Evolutionary conservation across 2,888 invertebrate genomes (phyloP), one percentile per base, ranked within the genome.

Genomic region (Pristionchus entomophagus): DNA sequence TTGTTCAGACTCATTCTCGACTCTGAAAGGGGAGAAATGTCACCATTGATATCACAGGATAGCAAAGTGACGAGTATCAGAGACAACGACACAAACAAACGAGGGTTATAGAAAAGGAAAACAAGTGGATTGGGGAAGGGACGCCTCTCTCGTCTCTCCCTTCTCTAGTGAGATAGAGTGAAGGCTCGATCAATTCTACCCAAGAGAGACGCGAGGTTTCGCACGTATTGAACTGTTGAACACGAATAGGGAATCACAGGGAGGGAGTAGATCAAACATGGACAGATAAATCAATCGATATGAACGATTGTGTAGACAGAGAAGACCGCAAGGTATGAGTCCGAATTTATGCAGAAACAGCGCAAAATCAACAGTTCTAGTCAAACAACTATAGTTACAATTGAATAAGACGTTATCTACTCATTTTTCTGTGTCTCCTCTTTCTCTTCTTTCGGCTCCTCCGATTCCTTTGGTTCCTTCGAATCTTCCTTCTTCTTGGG

Each of bases 1-100:
- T 93, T 93, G 87, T 90, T 89, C 77, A 91, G 88, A 78, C 87
- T 80, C 89, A 89, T 89, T 65, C 65, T 84, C 49, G 69, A 69
- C 5, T 69, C 69, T 69, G 69, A 35, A 69, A 2, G 12, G 49
- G 29, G 14, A 29, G 10, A 22, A n/a, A 22, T 5, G 17, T 73
- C 19, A 29, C 41, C 10, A 77, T 1, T 77, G 19, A 49, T 4
- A n/a, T n/a, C n/a, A n/a, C n/a, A n/a, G n/a, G n/a, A n/a, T n/a
- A n/a, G 10, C 59, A 29, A 26, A 49, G 29, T 17, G 35, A 56
- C 35, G 26, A 56, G 3, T 8, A 81, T 56, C 81, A 56, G 17
- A 56, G 26, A 62, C 8, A 6, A 56, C 22, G 41, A 35, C 41
- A n/a, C 32, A 49, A 41, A 56, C 41, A 81, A 81, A 53, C 35